A percentile compares a stretch with the other conserved stretches of the same genome.
These are phyloP conservation scores for Grallaria varia DNA, from an alignment of 2,113 vertebrate species.

Conservation along the genomic window DNA sequence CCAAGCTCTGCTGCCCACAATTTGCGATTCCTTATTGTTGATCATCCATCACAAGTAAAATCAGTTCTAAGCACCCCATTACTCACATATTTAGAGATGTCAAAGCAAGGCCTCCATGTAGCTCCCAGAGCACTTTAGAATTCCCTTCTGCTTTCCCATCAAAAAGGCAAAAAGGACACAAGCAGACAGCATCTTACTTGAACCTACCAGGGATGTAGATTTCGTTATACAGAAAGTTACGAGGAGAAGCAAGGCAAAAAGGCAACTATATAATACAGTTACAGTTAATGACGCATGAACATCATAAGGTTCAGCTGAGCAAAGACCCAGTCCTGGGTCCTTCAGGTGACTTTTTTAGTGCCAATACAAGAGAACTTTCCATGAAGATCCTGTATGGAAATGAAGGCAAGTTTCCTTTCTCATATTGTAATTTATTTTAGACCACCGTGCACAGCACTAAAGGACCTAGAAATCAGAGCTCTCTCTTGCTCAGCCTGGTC, in stretches of 20 bases:
- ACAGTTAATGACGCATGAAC: conserved; percentile 22
- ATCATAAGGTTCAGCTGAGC: not conserved
- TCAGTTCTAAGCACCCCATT: conserved; percentile 63
- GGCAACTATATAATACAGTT: not conserved
- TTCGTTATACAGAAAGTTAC: not conserved
- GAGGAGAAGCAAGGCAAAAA: not conserved
- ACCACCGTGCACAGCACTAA: not conserved
- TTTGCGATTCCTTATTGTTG: conserved; percentile 65
- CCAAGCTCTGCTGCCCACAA: conserved; percentile 59
- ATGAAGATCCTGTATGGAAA: fast-evolving
- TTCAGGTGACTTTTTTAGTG: conserved; percentile 4
- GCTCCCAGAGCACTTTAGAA: conserved; percentile 46
- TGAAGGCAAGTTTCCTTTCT: not conserved
- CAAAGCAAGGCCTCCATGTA: conserved; percentile 53
- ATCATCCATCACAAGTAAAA: conserved; percentile 63
- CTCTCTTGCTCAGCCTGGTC: not conserved
- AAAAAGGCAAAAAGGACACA: conserved; percentile 60
- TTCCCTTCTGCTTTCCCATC: conserved; percentile 48
- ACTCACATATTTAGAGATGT: conserved; percentile 66
- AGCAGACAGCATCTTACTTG: conserved; percentile 39
- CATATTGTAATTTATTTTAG: not conserved
- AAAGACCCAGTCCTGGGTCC: not conserved
- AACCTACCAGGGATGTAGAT: not conserved
- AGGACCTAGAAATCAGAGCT: not conserved
- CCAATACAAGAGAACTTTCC: not conserved